Percentiles rank a stretch among this genome's conserved stretches.
These are phyloP conservation scores for Microctonus brassicae DNA, from an alignment of 2,888 invertebrate species.

Conservation along the genomic window DNA sequence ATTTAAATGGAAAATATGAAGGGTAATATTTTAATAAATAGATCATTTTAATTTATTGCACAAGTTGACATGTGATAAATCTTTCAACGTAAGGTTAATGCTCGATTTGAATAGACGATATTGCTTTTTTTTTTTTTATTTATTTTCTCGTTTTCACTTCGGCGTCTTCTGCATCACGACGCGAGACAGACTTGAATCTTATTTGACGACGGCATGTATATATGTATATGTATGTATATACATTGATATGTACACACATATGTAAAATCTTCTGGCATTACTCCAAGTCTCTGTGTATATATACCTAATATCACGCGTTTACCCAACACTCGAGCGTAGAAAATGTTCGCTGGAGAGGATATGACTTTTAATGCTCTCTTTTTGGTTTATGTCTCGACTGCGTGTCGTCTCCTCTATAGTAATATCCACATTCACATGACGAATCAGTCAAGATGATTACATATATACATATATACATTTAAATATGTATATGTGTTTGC, in stretches of 20 bases:
- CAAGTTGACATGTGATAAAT: conserved; percentile 14
- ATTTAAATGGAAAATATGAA: background rate
- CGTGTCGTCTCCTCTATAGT: background rate
- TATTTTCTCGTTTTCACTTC: conserved; percentile 1
- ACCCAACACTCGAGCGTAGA: background rate
- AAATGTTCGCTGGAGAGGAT: background rate
- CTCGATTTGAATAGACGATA: conserved; percentile 23
- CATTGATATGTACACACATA: conserved; percentile 1
- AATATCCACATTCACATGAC: background rate
- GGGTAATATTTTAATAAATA: conserved; percentile 5
- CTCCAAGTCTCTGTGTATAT: background rate
- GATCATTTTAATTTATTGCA: conserved; percentile 11
- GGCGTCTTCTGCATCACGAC: background rate
- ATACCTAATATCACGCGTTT: background rate
- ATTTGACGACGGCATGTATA: too few species aligned
- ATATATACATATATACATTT: too few species aligned
- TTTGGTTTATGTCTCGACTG: background rate
- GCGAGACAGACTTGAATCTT: background rate
- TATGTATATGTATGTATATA: too few species aligned
- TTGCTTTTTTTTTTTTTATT: conserved; percentile 18
- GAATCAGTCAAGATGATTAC: background rate
- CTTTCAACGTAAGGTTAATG: conserved; percentile 16
- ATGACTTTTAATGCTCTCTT: background rate
- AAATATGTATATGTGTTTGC: background rate
- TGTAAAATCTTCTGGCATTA: background rate